Evolutionary conservation across 53 echinoderm and acorn worm genomes (phyloP), one percentile per base, ranked within the genome.

Genomic region (Apostichopus leukothele): DNA sequence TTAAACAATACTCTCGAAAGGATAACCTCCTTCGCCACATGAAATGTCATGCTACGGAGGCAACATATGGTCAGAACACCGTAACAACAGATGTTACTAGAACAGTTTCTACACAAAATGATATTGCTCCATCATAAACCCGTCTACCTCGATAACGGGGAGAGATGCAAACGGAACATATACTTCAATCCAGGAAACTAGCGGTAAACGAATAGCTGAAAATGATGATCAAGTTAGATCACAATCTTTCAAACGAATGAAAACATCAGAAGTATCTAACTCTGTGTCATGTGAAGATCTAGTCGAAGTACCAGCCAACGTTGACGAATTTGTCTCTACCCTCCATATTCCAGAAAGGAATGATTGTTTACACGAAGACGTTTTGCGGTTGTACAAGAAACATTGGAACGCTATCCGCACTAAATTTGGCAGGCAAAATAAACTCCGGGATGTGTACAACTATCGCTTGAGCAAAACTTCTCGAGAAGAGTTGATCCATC

Each of bases 341-440:
- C 1, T 25, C 25, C 25, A 25, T 25, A 25, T 25, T 25, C 25
- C 25, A 25, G 25, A 25, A 51, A 16, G 3, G 9, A 50, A 4
- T 27, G 9, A 51, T 50, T 78, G 50, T 52, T 51, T 5, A 78
- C 11, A 66, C 1, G 71, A 51, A 50, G 86, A 86, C 60, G 11
- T 86, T 86, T 13, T 51, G 86, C 68, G 25, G 25, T 25, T 25
- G 25, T 25, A 25, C 25, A 25, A 25, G 25, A 25, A 25, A 25
- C 25, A 25, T 25, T 25, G 25, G 25, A 25, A 25, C 25, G 25
- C 25, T 25, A 25, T 25, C 25, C 25, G 25, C 25, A 86, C 86
- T 50, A 86, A 86, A 39, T 67, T n/a, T 51, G 68, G 73, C 39
- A 86, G 39, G 39, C 39, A 86, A 50, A 52, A 51, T 68, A 86